Percentiles rank a stretch among this genome's conserved stretches.
phyloP scores from a whole-genome alignment of 2,113 vertebrate genomes.

The Dasypus novemcinctus region DNA sequence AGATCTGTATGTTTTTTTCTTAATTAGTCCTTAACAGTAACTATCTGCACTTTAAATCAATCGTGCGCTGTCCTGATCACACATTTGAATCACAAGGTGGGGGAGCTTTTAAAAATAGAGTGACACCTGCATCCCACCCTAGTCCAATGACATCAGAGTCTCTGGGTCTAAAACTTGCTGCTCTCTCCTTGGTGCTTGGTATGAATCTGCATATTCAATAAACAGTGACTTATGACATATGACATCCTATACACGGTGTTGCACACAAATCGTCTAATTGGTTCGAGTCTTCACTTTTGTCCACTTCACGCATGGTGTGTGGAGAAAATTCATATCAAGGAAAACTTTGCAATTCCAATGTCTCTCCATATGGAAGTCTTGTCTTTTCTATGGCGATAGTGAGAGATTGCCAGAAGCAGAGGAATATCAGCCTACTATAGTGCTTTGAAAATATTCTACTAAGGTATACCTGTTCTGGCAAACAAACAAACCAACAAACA shows the following conservation, averaged over 20 bases:
- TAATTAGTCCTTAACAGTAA: background rate
- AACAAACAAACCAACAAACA: too few species aligned
- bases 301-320: background rate
- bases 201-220: background rate
- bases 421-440: background rate
- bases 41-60: background rate
- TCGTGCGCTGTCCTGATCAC: background rate
- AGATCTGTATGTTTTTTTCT: too few species aligned
- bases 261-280: background rate
- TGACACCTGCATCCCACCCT: background rate
- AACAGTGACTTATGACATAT: background rate
- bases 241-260: background rate
- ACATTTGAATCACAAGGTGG: background rate
- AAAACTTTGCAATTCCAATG: background rate
- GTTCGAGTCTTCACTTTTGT: background rate
- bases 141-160: background rate
- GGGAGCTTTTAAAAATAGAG: background rate
- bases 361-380: background rate
- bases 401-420: background rate
- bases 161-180: background rate
- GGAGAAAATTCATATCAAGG: conserved; percentile 3
- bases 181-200: background rate
- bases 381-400: background rate
- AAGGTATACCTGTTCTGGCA: background rate
- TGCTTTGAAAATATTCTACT: background rate